Evolutionary conservation across 2,113 vertebrate genomes (phyloP).

Genomic region (Sporophila hypoxantha): DNA sequence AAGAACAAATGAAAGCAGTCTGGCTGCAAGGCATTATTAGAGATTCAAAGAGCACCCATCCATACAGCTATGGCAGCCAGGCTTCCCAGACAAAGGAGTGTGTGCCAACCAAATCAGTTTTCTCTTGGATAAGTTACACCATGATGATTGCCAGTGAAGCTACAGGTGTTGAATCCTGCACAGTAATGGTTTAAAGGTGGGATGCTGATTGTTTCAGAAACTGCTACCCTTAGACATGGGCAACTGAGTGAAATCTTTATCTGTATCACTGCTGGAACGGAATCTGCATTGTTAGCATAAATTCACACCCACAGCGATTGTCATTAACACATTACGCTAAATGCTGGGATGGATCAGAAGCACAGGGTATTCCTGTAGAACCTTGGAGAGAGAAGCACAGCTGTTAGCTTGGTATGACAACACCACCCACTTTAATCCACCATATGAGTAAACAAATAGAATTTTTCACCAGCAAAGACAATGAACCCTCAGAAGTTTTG

Average conservation of each 20-base stretch:
- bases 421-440: neutral
- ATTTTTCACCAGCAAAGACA: neutral
- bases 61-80: neutral
- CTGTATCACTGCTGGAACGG: neutral
- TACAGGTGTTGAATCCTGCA: neutral
- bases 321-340: neutral
- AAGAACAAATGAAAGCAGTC: neutral
- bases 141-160: neutral
- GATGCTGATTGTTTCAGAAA: neutral
- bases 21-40: neutral
- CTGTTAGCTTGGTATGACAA: neutral
- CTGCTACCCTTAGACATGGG: neutral
- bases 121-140: neutral
- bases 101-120: neutral
- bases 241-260: neutral
- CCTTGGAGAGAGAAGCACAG: neutral
- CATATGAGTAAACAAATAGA: neutral
- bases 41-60: neutral
- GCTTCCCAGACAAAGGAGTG: neutral
- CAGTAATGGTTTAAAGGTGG: neutral
- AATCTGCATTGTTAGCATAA: neutral
- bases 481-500: neutral
- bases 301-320: neutral
- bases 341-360: neutral
- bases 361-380: neutral